Evolutionary conservation across 2,888 invertebrate genomes (phyloP).

Genomic region (Himalopsyche japonica): DNA sequence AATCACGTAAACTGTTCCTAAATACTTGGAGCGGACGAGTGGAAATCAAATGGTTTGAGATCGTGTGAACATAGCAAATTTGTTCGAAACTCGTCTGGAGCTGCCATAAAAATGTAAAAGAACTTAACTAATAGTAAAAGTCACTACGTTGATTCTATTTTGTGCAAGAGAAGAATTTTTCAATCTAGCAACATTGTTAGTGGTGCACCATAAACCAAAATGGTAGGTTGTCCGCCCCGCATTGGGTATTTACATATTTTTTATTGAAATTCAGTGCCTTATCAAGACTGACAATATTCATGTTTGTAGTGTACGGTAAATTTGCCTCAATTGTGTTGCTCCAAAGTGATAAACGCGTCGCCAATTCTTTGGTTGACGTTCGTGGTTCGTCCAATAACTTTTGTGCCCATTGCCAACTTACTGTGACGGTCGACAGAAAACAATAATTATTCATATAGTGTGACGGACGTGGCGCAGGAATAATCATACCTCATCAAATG

Average conservation of each 20-base stretch:
- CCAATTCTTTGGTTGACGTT: background rate
- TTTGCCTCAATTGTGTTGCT: slow-evolving; percentile 5
- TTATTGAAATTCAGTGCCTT: slow-evolving; percentile 25
- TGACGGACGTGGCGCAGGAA: background rate
- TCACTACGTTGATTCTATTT: background rate
- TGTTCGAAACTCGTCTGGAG: too few relatives aligned
- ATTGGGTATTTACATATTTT: slow-evolving; percentile 17
- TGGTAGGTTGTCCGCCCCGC: slow-evolving; percentile 24
- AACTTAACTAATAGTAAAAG: too few relatives aligned
- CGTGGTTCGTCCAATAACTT: slow-evolving; percentile 19
- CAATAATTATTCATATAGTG: background rate
- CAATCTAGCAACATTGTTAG: slow-evolving; percentile 6
- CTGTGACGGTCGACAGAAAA: slow-evolving; percentile 3
- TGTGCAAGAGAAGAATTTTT: background rate
- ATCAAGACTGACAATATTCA: slow-evolving; percentile 20
- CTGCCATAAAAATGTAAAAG: too few relatives aligned
- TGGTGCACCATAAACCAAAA: slow-evolving; percentile 27
- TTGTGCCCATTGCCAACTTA: slow-evolving; percentile 11
- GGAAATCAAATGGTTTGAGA: too few relatives aligned
- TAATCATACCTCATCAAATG: background rate
- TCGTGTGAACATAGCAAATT: too few relatives aligned
- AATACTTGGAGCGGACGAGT: too few relatives aligned
- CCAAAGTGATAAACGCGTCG: background rate
- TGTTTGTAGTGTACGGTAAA: background rate
- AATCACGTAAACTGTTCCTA: too few relatives aligned